A percentile compares a stretch with the other conserved stretches of the same genome.
Conservation (phyloP, 2,113 vertebrate species). For the Xiphophorus hellerii region DNA sequence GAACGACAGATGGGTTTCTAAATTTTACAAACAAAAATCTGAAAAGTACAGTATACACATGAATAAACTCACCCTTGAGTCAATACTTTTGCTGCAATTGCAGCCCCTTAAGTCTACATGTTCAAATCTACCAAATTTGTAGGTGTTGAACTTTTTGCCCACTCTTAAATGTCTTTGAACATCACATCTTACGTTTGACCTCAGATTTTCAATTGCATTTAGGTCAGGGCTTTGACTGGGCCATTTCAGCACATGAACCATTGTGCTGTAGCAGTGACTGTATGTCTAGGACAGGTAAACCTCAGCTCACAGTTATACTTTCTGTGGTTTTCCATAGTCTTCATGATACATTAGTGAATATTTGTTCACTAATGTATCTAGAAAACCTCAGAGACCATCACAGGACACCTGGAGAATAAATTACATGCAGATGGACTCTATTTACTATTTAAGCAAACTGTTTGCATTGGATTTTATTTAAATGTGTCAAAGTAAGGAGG, state of each 20-base stretch:
- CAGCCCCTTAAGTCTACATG: neutral
- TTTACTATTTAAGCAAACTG: neutral
- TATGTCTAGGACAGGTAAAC: no score
- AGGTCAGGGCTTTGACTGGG: neutral
- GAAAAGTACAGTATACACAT: neutral
- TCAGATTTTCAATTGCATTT: neutral
- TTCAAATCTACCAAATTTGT: neutral
- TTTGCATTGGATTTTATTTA: neutral
- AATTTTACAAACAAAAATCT: neutral
- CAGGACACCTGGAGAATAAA: no score
- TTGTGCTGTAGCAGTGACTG: neutral
- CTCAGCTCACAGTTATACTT: neutral
- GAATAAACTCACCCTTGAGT: neutral
- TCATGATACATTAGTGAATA: no score
- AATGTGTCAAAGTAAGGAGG: neutral
- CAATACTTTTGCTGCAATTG: neutral
- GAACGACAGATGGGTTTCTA: neutral
- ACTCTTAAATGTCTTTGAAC: neutral
- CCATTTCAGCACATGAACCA: neutral
- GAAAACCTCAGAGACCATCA: no score
- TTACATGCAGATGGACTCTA: no score
- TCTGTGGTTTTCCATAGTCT: neutral
- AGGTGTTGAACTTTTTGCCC: neutral
- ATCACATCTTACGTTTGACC: neutral
- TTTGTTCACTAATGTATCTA: no score